These are phyloP conservation scores for Eulithis testata DNA, from an alignment of 2,888 invertebrate genomes.

Conservation along the genomic window DNA sequence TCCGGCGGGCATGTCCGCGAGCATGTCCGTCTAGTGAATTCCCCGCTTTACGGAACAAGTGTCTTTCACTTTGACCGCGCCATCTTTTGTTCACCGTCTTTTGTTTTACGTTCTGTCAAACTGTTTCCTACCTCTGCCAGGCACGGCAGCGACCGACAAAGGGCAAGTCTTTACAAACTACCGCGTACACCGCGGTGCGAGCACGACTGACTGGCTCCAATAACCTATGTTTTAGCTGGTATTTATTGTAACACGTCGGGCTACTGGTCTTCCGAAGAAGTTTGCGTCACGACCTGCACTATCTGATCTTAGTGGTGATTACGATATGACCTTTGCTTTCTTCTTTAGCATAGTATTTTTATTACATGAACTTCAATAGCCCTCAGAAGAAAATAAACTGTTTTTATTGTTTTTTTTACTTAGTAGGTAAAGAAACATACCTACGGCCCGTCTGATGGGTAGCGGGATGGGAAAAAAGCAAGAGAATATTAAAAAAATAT, in stretches of 20 bases:
- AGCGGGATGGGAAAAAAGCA: too few relatives aligned
- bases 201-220: slow-evolving; percentile 53
- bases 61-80: too few relatives aligned
- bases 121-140: slow-evolving; percentile 43
- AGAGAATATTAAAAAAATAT: too few relatives aligned
- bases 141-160: slow-evolving; percentile 61
- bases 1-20: too few relatives aligned
- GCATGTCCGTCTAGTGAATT: too few relatives aligned
- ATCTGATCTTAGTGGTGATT: slow-evolving; percentile 13
- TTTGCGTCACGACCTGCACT: slow-evolving; percentile 17
- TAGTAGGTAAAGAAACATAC: too few relatives aligned
- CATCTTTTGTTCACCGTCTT: too few relatives aligned
- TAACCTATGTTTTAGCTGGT: slow-evolving; percentile 58
- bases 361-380: not conserved
- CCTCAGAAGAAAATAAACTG: too few relatives aligned
- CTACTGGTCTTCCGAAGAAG: slow-evolving; percentile 27
- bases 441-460: too few relatives aligned
- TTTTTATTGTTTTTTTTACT: too few relatives aligned
- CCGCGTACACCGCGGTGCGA: slow-evolving; percentile 31
- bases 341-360: slow-evolving; percentile 9
- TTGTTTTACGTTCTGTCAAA: not conserved
- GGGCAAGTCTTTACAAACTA: slow-evolving; percentile 39
- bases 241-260: slow-evolving; percentile 54
- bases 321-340: slow-evolving; percentile 11
- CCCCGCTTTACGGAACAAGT: too few relatives aligned